Base-by-base conservation (phyloP, 1,140 invertebrate genomes). In the Drosophila saltans region DNA sequence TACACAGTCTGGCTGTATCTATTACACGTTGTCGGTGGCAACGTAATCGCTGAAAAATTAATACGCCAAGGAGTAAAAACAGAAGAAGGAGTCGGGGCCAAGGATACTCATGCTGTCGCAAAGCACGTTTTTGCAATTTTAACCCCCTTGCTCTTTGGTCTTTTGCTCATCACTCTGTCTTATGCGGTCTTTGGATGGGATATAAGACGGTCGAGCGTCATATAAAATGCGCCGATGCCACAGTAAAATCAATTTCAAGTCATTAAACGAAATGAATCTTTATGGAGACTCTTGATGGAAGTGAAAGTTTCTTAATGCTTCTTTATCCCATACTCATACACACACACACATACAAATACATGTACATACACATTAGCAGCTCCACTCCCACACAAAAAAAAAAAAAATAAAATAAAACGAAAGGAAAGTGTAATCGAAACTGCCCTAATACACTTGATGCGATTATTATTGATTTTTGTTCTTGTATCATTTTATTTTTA, bases 261-360 rank as follows among this genome's bases (percentile, higher is more conserved):
- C 90, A 91, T 91, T 91, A 90, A 91, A 90, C 70, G 85, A 91
- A 91, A 91, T 91, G 85, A 91, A 91, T 82, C 89, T 88, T 86
- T 89, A 91, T 90, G 80, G 72, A 71, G 67, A 69, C 64, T 74
- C 66, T 33, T 68, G 48, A 65, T 61, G 60, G 64, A 43, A 63
- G 61, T 68, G 63, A 78, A 73, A 78, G 75, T 78, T 67, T 52
- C 24, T 24, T 52, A 26, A 26, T 9, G 45, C 45, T 52, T 10
- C 24, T 52, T 52, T 52, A 10, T 9, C 33, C 33, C 33, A 36
- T 36, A 36, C 33, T 36, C 55, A 39, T 7, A 45, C 60, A 6
- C 39, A 16, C 48, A 52, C 11, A 43, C 21, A 11, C n/a, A 21
- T 62, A 64, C 65, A 21, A 8, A 5, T 16, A 41, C 59, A 45